phyloP scores from a whole-genome alignment of 2,888 invertebrate species.

The Uropetala carovei region DNA sequence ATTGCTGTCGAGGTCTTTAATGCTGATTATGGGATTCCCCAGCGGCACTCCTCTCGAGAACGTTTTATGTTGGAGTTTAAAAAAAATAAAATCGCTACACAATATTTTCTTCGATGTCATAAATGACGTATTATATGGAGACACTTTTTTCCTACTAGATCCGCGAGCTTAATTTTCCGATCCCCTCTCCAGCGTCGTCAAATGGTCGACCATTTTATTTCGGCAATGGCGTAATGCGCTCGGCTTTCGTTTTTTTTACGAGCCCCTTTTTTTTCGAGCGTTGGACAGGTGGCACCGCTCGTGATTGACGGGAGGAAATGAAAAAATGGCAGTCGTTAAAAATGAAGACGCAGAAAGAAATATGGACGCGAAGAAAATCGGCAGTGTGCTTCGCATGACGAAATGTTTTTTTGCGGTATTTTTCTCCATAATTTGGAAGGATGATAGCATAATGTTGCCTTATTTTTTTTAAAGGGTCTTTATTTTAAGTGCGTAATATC shows the following conservation, averaged over 20 bases:
- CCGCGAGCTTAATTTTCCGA: neutral
- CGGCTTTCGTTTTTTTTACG: neutral
- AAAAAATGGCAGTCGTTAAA: constrained; percentile 49
- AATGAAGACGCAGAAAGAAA: constrained; percentile 25
- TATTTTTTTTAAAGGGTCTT: no score
- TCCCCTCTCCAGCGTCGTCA: neutral
- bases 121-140: neutral
- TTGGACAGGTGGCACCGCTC: constrained; percentile 38
- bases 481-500: no score
- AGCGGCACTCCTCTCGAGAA: no score
- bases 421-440: neutral
- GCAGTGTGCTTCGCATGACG: neutral
- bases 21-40: neutral
- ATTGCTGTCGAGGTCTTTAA: neutral
- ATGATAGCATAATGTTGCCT: no score
- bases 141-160: neutral
- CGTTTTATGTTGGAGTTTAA: neutral
- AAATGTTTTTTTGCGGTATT: neutral
- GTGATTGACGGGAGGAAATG: constrained; percentile 44
- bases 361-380: neutral
- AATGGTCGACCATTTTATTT: neutral
- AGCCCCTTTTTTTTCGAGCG: neutral
- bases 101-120: neutral
- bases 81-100: neutral
- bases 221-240: neutral